These are phyloP conservation scores for Gari tellinella DNA, from an alignment of 2,888 invertebrate species.

Conservation along the genomic window DNA sequence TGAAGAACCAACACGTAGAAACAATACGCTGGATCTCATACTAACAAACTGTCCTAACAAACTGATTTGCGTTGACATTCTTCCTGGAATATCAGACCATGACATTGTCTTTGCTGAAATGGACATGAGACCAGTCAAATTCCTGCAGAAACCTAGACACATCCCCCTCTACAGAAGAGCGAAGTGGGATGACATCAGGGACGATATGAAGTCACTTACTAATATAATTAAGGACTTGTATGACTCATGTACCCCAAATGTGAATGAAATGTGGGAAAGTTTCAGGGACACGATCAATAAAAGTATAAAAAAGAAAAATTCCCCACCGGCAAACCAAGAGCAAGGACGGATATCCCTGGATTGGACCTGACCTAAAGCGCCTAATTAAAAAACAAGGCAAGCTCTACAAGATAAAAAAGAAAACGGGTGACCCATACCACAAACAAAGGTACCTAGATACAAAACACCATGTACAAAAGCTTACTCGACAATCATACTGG, in stretches of 20 bases:
- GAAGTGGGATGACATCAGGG: constrained; percentile 16
- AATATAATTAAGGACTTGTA: neutral
- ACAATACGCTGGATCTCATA: constrained; percentile 27
- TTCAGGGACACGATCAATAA: constrained; percentile 16
- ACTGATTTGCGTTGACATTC: constrained; percentile 14
- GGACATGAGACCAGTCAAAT: constrained; percentile 1
- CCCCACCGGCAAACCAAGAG: constrained; percentile 15
- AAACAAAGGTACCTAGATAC: constrained; percentile 8
- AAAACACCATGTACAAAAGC: constrained; percentile 13
- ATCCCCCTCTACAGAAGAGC: constrained; percentile 35
- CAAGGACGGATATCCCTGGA: neutral
- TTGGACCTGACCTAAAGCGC: constrained; percentile 14
- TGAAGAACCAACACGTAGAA: constrained; percentile 25
- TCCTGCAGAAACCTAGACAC: constrained; percentile 13
- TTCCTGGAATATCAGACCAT: constrained; percentile 48
- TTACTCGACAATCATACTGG: constrained; percentile 16
- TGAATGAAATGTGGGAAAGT: constrained; percentile 10
- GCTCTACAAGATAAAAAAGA: constrained; percentile 23
- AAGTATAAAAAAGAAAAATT: constrained; percentile 24
- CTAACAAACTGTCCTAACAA: constrained; percentile 24
- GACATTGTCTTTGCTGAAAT: constrained; percentile 30
- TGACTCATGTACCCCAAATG: neutral
- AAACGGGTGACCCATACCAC: neutral
- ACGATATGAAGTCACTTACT: neutral
- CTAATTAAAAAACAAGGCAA: constrained; percentile 18